Evolutionary conservation across 1,140 invertebrate genomes (phyloP).

Genomic region (Apocrypta bakeri): DNA sequence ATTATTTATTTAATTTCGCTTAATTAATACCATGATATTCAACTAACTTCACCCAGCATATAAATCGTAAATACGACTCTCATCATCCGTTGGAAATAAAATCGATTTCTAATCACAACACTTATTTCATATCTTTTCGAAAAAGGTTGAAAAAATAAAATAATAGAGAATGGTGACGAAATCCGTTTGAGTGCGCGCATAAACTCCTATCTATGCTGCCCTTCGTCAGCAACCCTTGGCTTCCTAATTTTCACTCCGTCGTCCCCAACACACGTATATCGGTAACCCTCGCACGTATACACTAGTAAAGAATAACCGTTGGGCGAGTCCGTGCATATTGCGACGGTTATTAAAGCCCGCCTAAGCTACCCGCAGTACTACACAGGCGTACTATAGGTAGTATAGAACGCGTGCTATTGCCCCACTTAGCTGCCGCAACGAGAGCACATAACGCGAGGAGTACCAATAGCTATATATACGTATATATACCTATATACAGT

Average conservation of each 20-base stretch:
- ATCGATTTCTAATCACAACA: too few species aligned
- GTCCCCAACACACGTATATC: background rate
- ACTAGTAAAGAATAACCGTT: background rate
- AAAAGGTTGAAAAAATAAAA: too few species aligned
- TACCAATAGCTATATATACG: background rate
- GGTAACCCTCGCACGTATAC: too few species aligned
- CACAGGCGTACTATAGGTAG: background rate
- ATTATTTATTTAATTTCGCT: too few species aligned
- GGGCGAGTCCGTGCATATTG: constrained; percentile 41
- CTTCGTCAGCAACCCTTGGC: background rate
- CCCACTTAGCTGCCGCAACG: constrained; percentile 40
- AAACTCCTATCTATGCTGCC: too few species aligned
- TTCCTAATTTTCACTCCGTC: background rate
- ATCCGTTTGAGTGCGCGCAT: too few species aligned
- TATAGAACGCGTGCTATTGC: constrained; percentile 35
- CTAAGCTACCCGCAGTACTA: background rate
- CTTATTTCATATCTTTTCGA: too few species aligned
- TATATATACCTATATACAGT: background rate
- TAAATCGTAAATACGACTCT: too few species aligned
- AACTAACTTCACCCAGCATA: too few species aligned
- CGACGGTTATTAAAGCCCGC: constrained; percentile 42
- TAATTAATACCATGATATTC: too few species aligned
- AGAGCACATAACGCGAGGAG: background rate
- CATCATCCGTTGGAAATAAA: too few species aligned
- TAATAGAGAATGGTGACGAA: too few species aligned